Percentiles rank a stretch among this genome's conserved stretches.
Evolutionary conservation across 2,113 vertebrate genomes (phyloP).

Genomic region (Noturus placidus): DNA sequence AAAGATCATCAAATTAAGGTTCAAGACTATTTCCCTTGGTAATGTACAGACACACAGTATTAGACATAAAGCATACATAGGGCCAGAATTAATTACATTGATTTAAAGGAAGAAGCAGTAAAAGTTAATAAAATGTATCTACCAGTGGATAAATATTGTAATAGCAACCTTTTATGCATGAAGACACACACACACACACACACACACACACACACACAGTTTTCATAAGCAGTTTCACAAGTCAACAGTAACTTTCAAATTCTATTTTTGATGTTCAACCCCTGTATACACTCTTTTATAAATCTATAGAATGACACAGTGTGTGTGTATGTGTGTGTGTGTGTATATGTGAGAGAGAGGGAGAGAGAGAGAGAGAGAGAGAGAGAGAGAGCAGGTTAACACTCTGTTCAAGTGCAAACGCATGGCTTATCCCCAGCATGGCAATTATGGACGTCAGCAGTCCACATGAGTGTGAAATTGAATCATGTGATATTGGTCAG

Average conservation of each 20-base stretch:
- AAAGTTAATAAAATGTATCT: neutral
- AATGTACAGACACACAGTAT: neutral
- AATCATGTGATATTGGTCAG: constrained; percentile 70
- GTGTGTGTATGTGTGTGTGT: constrained; percentile 21
- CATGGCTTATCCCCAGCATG: constrained; percentile 69
- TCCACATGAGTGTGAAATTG: constrained; percentile 70
- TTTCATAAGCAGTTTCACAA: constrained; percentile 28
- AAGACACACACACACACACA: neutral
- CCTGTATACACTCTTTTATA: constrained; percentile 24
- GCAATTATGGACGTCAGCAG: constrained; percentile 75
- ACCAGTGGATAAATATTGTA: neutral
- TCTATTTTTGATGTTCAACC: constrained; percentile 32
- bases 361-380: constrained; percentile 12
- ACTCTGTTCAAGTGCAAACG: constrained; percentile 72
- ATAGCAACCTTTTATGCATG: neutral
- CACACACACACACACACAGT: constrained; percentile 9
- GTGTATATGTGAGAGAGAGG: constrained; percentile 8
- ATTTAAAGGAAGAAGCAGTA: neutral
- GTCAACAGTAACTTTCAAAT: constrained; percentile 40
- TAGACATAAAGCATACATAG: neutral
- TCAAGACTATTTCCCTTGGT: neutral
- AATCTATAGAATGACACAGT: constrained; percentile 25
- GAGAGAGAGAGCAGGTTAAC: constrained; percentile 58
- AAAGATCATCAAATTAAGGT: neutral
- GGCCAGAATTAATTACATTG: neutral